Conservation (phyloP, 1,140 invertebrate species). For the Zaprionus ghesquierei region DNA sequence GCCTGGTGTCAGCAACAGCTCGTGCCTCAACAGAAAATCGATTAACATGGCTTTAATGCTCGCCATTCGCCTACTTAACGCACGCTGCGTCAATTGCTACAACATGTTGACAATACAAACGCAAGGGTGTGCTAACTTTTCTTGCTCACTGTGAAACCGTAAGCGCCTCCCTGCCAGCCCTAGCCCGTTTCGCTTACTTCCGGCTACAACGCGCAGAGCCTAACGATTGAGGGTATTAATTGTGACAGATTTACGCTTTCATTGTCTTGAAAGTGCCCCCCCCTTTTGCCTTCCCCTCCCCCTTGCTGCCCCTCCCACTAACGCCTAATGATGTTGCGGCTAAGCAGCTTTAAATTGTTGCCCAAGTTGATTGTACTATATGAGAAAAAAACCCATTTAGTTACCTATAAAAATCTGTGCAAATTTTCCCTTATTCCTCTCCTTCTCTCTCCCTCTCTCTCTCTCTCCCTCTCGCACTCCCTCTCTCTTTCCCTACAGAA, state of each 20-base stretch:
- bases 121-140: slow-evolving; percentile 30
- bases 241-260: slow-evolving; percentile 68
- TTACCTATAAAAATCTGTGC: no score
- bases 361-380: background rate
- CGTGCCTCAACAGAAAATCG: slow-evolving; percentile 63
- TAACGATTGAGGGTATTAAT: slow-evolving; percentile 59
- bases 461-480: no score
- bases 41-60: slow-evolving; percentile 73
- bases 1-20: slow-evolving; percentile 51
- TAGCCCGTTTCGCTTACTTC: slow-evolving; percentile 5
- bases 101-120: slow-evolving; percentile 46
- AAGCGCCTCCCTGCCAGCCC: background rate
- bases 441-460: background rate
- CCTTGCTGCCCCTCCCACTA: background rate
- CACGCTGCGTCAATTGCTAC: slow-evolving; percentile 33
- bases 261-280: slow-evolving; percentile 17
- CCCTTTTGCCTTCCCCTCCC: background rate
- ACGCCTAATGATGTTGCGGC: slow-evolving; percentile 24
- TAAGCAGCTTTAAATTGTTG: slow-evolving; percentile 28
- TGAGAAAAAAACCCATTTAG: background rate
- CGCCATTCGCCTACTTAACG: slow-evolving; percentile 12
- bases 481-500: no score
- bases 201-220: slow-evolving; percentile 16
- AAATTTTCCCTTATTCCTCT: background rate
- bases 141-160: no score